Evolutionary conservation across 1,140 invertebrate genomes (phyloP), one percentile per base, ranked within the genome.

Genomic region (Drosophila cardini): DNA sequence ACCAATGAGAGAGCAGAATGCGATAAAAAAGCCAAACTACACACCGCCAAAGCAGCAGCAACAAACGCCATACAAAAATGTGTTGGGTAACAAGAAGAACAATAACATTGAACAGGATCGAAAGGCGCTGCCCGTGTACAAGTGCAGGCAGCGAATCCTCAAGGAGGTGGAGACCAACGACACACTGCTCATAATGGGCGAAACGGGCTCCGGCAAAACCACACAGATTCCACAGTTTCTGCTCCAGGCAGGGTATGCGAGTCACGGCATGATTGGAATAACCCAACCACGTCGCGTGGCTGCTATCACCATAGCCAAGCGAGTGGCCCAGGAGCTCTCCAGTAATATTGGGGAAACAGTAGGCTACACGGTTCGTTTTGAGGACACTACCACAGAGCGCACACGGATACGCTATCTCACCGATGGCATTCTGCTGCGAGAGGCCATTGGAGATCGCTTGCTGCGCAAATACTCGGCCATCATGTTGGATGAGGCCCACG

Each of bases 401-500:
- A 98, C 98, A 0, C 95, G 94, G 91, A 95, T 98, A 8, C 95
- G 96, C 80, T 99, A 95, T 92, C 91, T 98, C 70, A 99, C 98
- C 18, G 98, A 99, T 93, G 98, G 98, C 67, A 98, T 98, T 94
- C 92, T 99, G 65, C 92, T 99, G 0, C 92, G 97, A 45, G 97
- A 99, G 93, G 95, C 96, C 0, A 95, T 98, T 80, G 92, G 90
- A 48, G 95, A 96, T 92, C 93, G 94, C 16, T 87, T 94, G 4
- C 78, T 96, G 10, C 93, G 92, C 8, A 94, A 95, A 50, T 99
- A 99, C 90, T 94, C 94, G 11, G 93, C 96, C 11, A 95, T 99
- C 6, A 96, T 99, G 64, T 93, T 99, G 52, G 99, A 99, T 93
- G 99, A 99, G 92, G 98, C 98, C 50, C 99, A 99, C 92, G 99